A percentile compares a stretch with the other conserved stretches of the same genome.
These are phyloP conservation scores for Steinernema hermaphroditum DNA, from an alignment of 2,888 invertebrate genomes.

Conservation along the genomic window DNA sequence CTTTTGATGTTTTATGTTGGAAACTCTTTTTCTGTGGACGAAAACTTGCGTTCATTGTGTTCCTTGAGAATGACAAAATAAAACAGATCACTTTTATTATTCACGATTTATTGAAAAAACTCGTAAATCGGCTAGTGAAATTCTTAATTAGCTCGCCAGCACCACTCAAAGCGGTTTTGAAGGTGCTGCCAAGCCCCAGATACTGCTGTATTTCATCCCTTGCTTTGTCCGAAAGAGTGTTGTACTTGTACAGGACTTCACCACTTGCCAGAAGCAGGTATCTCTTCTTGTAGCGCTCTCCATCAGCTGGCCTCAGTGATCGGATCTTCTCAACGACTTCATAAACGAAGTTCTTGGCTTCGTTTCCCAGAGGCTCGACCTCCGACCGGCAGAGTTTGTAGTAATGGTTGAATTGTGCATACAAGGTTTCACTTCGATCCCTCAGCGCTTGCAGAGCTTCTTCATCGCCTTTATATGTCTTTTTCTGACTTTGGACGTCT, in stretches of 20 bases:
- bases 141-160: not conserved
- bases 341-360: not conserved
- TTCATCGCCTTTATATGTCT: not conserved
- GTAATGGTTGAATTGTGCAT: not conserved
- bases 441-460: conserved; percentile 1
- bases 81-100: too few species aligned
- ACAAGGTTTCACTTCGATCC: not conserved
- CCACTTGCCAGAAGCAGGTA: not conserved
- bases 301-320: not conserved
- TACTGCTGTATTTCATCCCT: not conserved
- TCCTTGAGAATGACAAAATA: too few species aligned
- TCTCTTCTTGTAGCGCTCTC: conserved; percentile 6
- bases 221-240: not conserved
- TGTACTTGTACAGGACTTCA: conserved; percentile 13
- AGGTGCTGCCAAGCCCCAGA: not conserved
- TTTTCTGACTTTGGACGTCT: not conserved
- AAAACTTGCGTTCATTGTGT: too few species aligned
- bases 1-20: too few species aligned
- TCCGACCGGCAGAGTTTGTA: not conserved
- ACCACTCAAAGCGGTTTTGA: not conserved
- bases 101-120: not conserved
- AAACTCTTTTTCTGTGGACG: too few species aligned
- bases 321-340: conserved; percentile 14
- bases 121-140: not conserved
- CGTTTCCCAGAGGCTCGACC: not conserved